Percentiles rank a stretch among this genome's conserved stretches.
phyloP scores from a whole-genome alignment of 2,888 invertebrate species.

The Clepsis dumicolana region DNA sequence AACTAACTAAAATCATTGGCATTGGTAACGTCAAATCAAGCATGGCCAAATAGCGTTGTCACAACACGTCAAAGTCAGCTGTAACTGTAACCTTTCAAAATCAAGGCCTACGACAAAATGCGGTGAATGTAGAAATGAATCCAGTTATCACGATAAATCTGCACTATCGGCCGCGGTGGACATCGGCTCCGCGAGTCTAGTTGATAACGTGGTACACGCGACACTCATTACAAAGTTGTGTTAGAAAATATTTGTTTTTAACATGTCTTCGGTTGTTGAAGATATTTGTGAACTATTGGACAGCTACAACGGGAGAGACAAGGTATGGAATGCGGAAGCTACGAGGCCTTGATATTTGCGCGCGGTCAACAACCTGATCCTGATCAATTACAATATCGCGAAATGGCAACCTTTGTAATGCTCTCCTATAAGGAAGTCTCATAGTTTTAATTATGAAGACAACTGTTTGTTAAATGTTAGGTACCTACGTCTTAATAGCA shows the following conservation, averaged over 20 bases:
- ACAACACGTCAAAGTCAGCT: constrained; percentile 54
- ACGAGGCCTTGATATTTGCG: constrained; percentile 63
- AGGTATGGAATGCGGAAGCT: constrained; percentile 86
- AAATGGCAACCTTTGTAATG: constrained; percentile 10
- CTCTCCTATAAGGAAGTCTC: not conserved
- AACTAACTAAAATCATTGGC: not conserved
- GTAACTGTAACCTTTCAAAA: constrained; percentile 68
- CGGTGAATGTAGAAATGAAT: constrained; percentile 71
- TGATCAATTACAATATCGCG: constrained; percentile 40
- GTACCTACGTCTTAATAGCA: too few species aligned
- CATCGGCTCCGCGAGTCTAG: constrained; percentile 19
- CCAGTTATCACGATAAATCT: constrained; percentile 65
- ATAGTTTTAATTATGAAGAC: not conserved
- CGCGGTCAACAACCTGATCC: constrained; percentile 56
- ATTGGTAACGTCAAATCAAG: not conserved
- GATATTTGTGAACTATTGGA: constrained; percentile 91
- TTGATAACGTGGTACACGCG: constrained; percentile 40
- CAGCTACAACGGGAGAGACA: constrained; percentile 94
- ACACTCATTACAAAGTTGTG: constrained; percentile 13
- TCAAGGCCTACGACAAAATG: constrained; percentile 54
- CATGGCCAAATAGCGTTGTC: not conserved
- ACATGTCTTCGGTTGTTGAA: constrained; percentile 74
- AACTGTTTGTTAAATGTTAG: not conserved
- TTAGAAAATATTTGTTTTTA: constrained; percentile 37
- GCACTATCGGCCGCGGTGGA: constrained; percentile 55